These are phyloP conservation scores for Myiopsitta monachus DNA, from an alignment of 2,113 vertebrate species.

Conservation along the genomic window DNA sequence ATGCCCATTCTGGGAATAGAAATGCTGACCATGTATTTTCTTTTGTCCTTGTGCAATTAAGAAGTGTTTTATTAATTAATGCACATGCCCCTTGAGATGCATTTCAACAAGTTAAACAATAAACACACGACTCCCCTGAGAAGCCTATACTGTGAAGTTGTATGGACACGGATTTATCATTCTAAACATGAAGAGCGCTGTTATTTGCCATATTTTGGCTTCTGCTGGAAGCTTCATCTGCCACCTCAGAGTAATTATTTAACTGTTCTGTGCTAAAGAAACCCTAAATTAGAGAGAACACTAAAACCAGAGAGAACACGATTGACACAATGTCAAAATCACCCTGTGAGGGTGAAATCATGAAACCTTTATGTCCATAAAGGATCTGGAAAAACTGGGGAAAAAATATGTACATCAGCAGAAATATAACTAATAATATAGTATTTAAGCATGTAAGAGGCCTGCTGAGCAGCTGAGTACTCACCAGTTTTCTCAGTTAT, in stretches of 20 bases:
- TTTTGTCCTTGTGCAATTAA: slow-evolving; percentile 42
- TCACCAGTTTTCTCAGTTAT: background rate
- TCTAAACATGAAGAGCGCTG: background rate
- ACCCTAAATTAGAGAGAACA: background rate
- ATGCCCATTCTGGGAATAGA: background rate
- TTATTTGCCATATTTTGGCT: background rate
- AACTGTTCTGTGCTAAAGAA: background rate
- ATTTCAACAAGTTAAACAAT: background rate
- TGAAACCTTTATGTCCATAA: background rate
- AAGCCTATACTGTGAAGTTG: background rate
- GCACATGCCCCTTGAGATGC: background rate
- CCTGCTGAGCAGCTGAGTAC: background rate
- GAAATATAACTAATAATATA: background rate
- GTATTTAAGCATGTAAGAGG: background rate
- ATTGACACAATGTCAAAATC: background rate
- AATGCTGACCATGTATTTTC: slow-evolving; percentile 37
- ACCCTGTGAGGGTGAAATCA: background rate
- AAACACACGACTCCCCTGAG: background rate
- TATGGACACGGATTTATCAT: background rate
- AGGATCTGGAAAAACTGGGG: background rate
- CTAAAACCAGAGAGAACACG: background rate
- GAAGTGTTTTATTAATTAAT: slow-evolving; percentile 39
- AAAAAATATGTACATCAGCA: background rate
- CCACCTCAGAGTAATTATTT: background rate
- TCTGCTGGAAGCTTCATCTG: background rate